Conservation (phyloP, 2,113 vertebrate species). For the Xiphophorus couchianus region DNA sequence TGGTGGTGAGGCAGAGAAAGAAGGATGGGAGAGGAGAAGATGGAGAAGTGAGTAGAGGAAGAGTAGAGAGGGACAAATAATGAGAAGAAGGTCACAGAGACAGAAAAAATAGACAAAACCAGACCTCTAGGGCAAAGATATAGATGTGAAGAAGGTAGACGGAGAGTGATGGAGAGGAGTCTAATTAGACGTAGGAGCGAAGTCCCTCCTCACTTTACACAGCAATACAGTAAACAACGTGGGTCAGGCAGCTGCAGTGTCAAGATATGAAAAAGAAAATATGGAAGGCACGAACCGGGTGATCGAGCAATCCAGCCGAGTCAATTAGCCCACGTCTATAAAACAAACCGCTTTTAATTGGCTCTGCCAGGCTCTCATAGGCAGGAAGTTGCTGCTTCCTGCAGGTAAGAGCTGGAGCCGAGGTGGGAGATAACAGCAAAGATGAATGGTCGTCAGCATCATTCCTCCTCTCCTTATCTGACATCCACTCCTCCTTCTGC, state of each 20-base stretch:
- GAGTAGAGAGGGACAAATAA: conserved; percentile 52
- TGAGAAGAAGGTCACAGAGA: conserved; percentile 62
- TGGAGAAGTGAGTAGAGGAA: conserved; percentile 58
- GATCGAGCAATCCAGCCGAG: conserved; percentile 70
- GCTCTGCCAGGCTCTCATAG: conserved; percentile 59
- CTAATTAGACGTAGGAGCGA: conserved; percentile 74
- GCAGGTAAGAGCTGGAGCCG: not conserved
- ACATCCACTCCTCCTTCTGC: conserved; percentile 13
- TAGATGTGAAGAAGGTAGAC: conserved; percentile 53
- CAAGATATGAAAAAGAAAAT: conserved; percentile 74
- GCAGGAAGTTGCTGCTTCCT: conserved; percentile 55
- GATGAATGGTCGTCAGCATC: conserved; percentile 34
- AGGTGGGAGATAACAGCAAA: conserved; percentile 29
- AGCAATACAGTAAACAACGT: conserved; percentile 42
- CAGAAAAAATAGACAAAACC: conserved; percentile 38
- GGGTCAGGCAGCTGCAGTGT: conserved; percentile 53
- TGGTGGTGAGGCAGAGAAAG: conserved; percentile 10
- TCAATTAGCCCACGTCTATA: conserved; percentile 76
- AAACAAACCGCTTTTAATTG: conserved; percentile 80
- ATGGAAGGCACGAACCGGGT: conserved; percentile 42
- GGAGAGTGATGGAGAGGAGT: conserved; percentile 70
- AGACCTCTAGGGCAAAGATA: conserved; percentile 68
- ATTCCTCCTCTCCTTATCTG: conserved; percentile 43
- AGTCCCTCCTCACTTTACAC: conserved; percentile 53
- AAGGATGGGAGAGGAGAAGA: conserved; percentile 44